Evolutionary conservation across 1,140 invertebrate species (phyloP), one percentile per base, ranked within the genome.

Genomic region (Brachionus asplanchnoidis): DNA sequence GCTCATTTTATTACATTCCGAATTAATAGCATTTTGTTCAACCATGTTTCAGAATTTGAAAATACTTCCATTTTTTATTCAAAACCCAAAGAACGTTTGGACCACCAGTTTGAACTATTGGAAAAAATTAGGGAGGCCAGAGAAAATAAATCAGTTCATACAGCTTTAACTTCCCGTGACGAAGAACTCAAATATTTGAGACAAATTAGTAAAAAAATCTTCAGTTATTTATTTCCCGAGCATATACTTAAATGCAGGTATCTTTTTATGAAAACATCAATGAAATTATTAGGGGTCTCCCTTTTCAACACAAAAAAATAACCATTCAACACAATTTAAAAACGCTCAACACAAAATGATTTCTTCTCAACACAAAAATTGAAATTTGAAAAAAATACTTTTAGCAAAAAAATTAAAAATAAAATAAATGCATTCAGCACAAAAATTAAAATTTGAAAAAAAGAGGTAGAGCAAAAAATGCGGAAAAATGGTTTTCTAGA

Each of bases 191-290:
- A 82, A 20, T 82, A 65, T 65, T 14, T 82, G 32, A 82, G 26
- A 28, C 56, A 68, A 23, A 17, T 82, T 44, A 40, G 53, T 12
- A 82, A 28, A 65, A 53, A 68, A 60, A 20, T 82, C 28, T 44
- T 82, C 11, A 26, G 26, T 23, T 46, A 42, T 46, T n/a, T 82
- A 60, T 23, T 82, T 2, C 79, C 53, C 8, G 79, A 82, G 1
- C 20, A 46, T 68, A 20, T 65, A 20, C 20, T 82, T n/a, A 82
- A 82, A 26, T 82, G 79, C 79, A 82, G 32, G 79, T 82, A 82
- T 42, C 9, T 8, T 46, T 28, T 44, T 46, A 36, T 28, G 12
- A 56, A 80, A 1, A 7, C 0, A 46, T 44, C 26, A 12, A 23
- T 36, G 5, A 2, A 36, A 53, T 28, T 32, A 4, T 23, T 36